phyloP scores from a whole-genome alignment of 2,888 invertebrate species.

The Dione vanillae region DNA sequence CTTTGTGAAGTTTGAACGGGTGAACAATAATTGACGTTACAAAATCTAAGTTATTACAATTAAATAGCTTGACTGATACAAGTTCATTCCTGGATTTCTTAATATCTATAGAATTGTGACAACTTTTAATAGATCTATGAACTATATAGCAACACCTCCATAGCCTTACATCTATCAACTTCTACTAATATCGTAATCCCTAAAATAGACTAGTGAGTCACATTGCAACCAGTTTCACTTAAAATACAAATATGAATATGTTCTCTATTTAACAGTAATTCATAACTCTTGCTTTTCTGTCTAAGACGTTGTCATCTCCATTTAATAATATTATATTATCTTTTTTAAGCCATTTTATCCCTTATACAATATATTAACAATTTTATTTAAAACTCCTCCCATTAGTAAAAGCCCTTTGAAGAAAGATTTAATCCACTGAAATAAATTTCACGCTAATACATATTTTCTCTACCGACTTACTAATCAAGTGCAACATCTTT shows the following conservation, averaged over 20 bases:
- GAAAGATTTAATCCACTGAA: background rate
- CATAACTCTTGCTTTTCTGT: too few relatives aligned
- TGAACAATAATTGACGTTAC: constrained; percentile 1
- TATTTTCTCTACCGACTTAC: background rate
- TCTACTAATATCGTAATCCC: too few relatives aligned
- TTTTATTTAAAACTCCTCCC: background rate
- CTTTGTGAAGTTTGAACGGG: constrained; percentile 7
- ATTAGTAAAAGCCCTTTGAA: background rate
- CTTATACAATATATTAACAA: background rate
- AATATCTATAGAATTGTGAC: too few relatives aligned
- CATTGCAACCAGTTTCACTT: too few relatives aligned
- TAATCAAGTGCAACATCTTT: background rate
- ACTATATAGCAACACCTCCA: too few relatives aligned
- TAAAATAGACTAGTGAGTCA: too few relatives aligned
- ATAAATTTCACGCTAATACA: background rate
- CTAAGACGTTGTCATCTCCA: background rate
- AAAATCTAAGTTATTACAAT: too few relatives aligned
- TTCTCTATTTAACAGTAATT: too few relatives aligned
- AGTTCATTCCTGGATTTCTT: background rate
- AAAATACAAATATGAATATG: too few relatives aligned
- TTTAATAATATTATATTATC: background rate
- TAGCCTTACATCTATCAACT: too few relatives aligned
- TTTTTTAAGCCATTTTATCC: background rate
- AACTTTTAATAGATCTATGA: too few relatives aligned
- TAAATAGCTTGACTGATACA: background rate